Evolutionary conservation across 2,888 invertebrate species (phyloP).

Genomic region (Calliopum simillimum): DNA sequence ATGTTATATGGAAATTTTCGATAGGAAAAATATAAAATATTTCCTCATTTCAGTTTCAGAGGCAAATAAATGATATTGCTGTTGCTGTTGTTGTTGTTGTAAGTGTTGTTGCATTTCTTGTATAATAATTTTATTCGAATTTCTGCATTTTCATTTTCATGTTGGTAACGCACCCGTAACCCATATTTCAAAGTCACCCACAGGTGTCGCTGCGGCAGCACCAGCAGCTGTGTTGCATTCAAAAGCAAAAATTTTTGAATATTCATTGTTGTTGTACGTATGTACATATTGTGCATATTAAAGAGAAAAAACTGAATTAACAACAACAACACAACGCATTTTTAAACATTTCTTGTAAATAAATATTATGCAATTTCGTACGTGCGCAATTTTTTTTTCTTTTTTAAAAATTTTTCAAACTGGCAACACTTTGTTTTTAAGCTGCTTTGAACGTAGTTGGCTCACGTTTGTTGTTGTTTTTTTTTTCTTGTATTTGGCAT

Average conservation of each 20-base stretch:
- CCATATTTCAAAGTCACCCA: constrained; percentile 32
- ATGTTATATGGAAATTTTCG: background rate
- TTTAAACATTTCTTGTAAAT: background rate
- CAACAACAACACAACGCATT: background rate
- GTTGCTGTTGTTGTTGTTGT: too few relatives aligned
- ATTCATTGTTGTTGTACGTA: too few relatives aligned
- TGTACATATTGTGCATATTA: background rate
- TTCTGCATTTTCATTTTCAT: background rate
- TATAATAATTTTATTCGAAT: too few relatives aligned
- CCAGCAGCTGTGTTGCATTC: background rate
- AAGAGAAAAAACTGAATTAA: background rate
- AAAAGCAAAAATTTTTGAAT: too few relatives aligned
- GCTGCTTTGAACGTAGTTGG: background rate
- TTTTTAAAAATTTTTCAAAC: background rate
- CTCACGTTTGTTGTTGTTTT: background rate
- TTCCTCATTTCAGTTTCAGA: background rate
- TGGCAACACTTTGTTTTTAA: constrained; percentile 12
- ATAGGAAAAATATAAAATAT: background rate
- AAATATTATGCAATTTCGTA: constrained; percentile 26
- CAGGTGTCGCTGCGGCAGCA: background rate
- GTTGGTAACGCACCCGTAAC: constrained; percentile 26
- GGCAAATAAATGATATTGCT: background rate
- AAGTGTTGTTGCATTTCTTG: too few relatives aligned
- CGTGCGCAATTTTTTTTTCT: constrained; percentile 16
- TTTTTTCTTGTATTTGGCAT: background rate